Percentiles rank a stretch among this genome's conserved stretches.
Evolutionary conservation across 2,888 invertebrate species (phyloP).

Genomic region (Amphimallon solstitiale): DNA sequence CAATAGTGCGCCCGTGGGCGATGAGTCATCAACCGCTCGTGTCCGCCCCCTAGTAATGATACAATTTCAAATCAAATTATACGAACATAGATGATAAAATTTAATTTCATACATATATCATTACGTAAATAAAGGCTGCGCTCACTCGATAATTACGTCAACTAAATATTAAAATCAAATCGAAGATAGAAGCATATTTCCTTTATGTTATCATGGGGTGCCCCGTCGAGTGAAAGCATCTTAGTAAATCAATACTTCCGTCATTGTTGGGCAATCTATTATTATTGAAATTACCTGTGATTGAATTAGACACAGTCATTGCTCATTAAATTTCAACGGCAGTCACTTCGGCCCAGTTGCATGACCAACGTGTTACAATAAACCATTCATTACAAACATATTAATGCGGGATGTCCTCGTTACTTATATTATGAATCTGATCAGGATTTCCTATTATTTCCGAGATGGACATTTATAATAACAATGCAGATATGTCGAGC

Average conservation of each 20-base stretch:
- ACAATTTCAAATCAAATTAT: no score
- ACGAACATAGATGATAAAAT: no score
- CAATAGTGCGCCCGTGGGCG: no score
- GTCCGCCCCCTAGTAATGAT: no score
- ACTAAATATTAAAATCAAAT: neutral
- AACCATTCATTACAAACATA: no score
- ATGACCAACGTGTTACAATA: neutral
- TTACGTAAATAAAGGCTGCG: neutral
- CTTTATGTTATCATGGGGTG: neutral
- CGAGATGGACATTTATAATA: no score
- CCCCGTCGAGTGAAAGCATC: slow-evolving; percentile 2
- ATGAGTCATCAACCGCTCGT: no score
- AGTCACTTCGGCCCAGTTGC: neutral
- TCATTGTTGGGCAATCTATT: neutral
- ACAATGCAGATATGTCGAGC: no score
- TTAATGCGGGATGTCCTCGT: neutral
- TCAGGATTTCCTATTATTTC: no score
- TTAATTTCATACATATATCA: no score
- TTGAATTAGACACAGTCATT: neutral
- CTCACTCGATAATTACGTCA: neutral
- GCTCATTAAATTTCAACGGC: neutral
- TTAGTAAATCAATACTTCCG: neutral
- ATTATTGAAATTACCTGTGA: no score
- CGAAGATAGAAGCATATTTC: neutral
- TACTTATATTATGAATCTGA: no score